Evolutionary conservation across 2,888 invertebrate genomes (phyloP).

Genomic region (Lepas anatifera): DNA sequence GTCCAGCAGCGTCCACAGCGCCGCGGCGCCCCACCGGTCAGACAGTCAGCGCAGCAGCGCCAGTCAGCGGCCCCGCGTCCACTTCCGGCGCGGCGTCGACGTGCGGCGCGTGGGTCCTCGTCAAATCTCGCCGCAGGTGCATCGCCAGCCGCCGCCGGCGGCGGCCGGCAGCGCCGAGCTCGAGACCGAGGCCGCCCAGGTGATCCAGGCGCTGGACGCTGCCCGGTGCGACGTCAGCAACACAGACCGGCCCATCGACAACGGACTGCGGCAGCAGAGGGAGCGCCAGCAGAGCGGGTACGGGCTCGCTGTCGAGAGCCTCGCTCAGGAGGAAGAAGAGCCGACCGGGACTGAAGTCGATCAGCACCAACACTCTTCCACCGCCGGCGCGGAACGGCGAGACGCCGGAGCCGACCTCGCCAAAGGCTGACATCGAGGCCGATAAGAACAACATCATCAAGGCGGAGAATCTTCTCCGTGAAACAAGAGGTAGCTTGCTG

Average conservation of each 20-base stretch:
- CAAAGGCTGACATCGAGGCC: neutral
- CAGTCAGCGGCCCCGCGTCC: neutral
- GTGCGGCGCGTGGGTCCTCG: neutral
- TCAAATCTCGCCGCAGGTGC: neutral
- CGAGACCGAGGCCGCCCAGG: neutral
- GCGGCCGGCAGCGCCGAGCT: neutral
- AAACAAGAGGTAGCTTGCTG: neutral
- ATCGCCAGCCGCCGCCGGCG: neutral
- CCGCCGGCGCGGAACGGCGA: too few relatives aligned
- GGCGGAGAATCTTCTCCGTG: neutral
- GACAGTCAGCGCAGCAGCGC: slow-evolving; percentile 1
- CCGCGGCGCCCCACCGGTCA: too few relatives aligned
- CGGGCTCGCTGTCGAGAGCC: neutral
- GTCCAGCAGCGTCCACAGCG: too few relatives aligned
- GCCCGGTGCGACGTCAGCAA: neutral
- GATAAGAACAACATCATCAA: slow-evolving; percentile 6
- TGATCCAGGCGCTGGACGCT: neutral
- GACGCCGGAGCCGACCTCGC: too few relatives aligned
- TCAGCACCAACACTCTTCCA: neutral
- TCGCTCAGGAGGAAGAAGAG: neutral
- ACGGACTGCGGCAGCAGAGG: neutral
- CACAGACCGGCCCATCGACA: neutral
- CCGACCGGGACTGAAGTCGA: neutral
- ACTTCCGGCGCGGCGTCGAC: neutral
- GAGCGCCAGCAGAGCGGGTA: neutral